Evolutionary conservation across 2,888 invertebrate species (phyloP).

Genomic region (Perdita meconis): DNA sequence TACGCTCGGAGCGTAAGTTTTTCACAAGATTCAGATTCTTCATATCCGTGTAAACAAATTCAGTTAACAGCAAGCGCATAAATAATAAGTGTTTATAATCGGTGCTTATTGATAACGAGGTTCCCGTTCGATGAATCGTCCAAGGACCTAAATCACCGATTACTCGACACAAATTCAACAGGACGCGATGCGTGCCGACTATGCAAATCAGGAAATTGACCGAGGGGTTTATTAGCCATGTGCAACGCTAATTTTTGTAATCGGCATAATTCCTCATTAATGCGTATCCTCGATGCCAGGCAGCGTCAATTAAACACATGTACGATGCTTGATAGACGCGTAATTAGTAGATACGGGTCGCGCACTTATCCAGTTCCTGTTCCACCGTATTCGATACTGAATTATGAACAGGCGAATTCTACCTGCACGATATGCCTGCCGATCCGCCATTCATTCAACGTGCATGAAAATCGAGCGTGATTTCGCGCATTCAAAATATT

Average conservation of each 20-base stretch:
- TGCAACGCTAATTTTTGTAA: constrained; percentile 44
- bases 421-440: constrained; percentile 8
- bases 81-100: constrained; percentile 46
- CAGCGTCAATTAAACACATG: constrained; percentile 61
- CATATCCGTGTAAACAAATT: constrained; percentile 34
- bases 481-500: constrained; percentile 14
- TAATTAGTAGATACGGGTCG: constrained; percentile 64
- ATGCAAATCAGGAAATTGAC: constrained; percentile 50
- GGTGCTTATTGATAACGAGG: constrained; percentile 32
- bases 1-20: too few relatives aligned
- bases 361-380: constrained; percentile 54
- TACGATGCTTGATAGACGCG: constrained; percentile 63
- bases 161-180: constrained; percentile 22
- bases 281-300: constrained; percentile 31
- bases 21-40: too few relatives aligned
- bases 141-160: constrained; percentile 40
- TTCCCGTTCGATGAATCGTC: constrained; percentile 32
- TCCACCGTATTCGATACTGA: constrained; percentile 49
- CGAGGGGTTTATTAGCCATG: constrained; percentile 59
- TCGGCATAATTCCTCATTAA: constrained; percentile 47
- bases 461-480: constrained; percentile 20
- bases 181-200: constrained; percentile 27
- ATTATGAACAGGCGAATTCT: constrained; percentile 42
- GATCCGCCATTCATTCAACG: neutral
- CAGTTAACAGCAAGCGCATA: constrained; percentile 31